phyloP scores from a whole-genome alignment of 64 coral and sea anemone genomes.

The Cladopsammia gracilis region DNA sequence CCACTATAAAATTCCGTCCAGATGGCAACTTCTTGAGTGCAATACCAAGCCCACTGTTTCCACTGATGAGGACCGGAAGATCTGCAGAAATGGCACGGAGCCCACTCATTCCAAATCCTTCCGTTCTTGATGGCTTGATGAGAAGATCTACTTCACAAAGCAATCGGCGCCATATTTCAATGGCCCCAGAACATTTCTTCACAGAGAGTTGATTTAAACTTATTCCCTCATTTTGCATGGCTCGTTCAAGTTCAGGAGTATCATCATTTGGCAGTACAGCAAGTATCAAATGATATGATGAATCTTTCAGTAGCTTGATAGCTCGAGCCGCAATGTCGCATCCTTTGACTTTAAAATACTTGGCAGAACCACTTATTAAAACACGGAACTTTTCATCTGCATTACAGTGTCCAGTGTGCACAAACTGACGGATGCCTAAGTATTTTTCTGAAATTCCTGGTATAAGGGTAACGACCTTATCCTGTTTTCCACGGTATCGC shows the following conservation, averaged over 20 bases:
- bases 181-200: background rate
- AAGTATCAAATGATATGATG: conserved; percentile 3
- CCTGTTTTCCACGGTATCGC: background rate
- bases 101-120: conserved; percentile 48
- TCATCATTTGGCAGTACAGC: conserved; percentile 8
- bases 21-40: background rate
- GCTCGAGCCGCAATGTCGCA: conserved; percentile 30
- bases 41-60: conserved; percentile 31
- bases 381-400: conserved; percentile 16
- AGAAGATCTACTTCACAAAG: conserved; percentile 37
- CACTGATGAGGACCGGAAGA: conserved; percentile 33
- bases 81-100: conserved; percentile 35
- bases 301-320: background rate
- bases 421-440: background rate
- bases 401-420: too few relatives aligned
- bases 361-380: conserved; percentile 20
- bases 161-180: background rate
- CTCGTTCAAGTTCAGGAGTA: background rate
- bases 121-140: conserved; percentile 31
- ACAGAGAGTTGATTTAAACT: background rate
- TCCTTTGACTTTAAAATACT: conserved; percentile 44
- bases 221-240: background rate
- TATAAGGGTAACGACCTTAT: background rate
- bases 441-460: conserved; percentile 13
- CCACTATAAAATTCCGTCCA: background rate